Evolutionary conservation across 2,888 invertebrate species (phyloP), one percentile per base, ranked within the genome.

Genomic region (Mellilla xanthometata): DNA sequence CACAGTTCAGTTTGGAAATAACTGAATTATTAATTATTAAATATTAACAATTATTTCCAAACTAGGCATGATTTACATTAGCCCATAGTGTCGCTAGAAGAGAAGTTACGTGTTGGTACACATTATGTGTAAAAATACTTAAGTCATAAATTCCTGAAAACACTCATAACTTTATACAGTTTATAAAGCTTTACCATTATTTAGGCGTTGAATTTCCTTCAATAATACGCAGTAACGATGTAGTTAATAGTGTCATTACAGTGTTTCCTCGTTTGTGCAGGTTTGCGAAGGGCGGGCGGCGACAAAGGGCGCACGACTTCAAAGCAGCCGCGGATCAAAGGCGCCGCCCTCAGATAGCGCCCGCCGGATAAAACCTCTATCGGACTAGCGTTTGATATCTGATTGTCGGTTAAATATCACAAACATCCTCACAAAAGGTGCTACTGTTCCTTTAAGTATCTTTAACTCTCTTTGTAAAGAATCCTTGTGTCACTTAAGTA

Each of bases 321-420:
- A 81, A 83, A 85, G 81, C 62, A 65, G 76, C 65, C 60, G 56
- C 66, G 72, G 78, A 76, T 81, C 80, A 78, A 81, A 80, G 77
- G 60, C 63, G 62, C 63, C 68, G 71, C 66, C 68, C 66, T 51
- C 57, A 72, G 81, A 79, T 78, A 78, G 70, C 76, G 54, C 68
- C 65, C 70, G 56, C 60, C 65, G 74, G 78, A 77, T 79, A 72
- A 80, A 81, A 71, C 77, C 72, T 62, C 62, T 65, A 71, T 72
- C 72, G 65, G 61, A 76, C 66, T 56, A 54, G 49, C 76, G 76
- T 76, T 79, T 81, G 72, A 76, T 81, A 81, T 80, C 75, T 71
- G 82, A 84, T 81, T 84, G 81, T 78, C 70, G 73, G 76, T 68
- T 76, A 68, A 62, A 76, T 72, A 76, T 78, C 71, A 65, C 65